A percentile compares a stretch with the other conserved stretches of the same genome.
These are phyloP conservation scores for Falco berigora DNA, from an alignment of 2,797 vertebrate genomes.

Conservation along the genomic window DNA sequence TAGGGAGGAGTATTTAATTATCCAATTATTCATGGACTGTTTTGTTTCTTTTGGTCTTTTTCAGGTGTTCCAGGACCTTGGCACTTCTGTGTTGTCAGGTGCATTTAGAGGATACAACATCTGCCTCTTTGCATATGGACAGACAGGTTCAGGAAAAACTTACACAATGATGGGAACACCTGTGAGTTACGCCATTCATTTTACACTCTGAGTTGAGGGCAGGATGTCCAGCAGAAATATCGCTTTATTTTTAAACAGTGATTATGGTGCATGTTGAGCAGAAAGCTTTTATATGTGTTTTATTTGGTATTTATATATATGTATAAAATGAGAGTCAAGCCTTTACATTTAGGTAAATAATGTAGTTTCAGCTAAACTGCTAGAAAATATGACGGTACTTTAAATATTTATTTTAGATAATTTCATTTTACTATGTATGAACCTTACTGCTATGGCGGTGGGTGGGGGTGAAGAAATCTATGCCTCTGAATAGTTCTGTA, in stretches of 20 bases:
- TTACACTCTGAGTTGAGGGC: not conserved
- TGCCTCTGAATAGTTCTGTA: not conserved
- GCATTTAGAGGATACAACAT: slow-evolving; percentile 94
- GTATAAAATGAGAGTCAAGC: not conserved
- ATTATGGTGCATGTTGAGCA: not conserved
- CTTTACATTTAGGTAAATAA: not conserved
- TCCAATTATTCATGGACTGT: not conserved
- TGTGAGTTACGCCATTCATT: slow-evolving; percentile 76
- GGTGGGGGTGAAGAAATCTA: not conserved
- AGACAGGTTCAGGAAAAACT: slow-evolving; percentile 98
- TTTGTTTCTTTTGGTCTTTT: slow-evolving; percentile 39
- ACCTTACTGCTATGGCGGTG: not conserved
- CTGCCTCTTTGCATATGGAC: slow-evolving; percentile 96
- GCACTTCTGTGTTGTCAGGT: slow-evolving; percentile 86
- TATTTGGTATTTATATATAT: not conserved
- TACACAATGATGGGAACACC: slow-evolving; percentile 98
- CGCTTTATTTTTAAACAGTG: not conserved
- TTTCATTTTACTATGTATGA: not conserved
- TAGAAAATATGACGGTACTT: not conserved
- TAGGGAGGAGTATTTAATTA: not conserved
- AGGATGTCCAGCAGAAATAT: not conserved
- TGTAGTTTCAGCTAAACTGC: not conserved
- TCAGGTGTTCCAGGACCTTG: slow-evolving; percentile 96
- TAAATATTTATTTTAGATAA: not conserved
- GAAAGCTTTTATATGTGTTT: not conserved